These are phyloP conservation scores for Sisyra nigra DNA, from an alignment of 2,888 invertebrate genomes.

Conservation along the genomic window DNA sequence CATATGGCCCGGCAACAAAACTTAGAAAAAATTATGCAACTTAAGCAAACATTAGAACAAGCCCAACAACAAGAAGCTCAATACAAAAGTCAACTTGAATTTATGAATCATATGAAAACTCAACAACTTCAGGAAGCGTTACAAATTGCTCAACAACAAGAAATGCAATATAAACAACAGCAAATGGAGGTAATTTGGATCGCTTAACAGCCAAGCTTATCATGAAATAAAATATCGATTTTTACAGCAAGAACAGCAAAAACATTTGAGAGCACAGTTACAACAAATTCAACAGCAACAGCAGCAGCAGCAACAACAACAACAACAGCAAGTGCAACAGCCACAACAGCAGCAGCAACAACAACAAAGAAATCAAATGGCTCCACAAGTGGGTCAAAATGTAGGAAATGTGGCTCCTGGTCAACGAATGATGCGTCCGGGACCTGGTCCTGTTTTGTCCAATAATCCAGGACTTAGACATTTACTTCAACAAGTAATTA, in stretches of 20 bases:
- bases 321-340: slow-evolving; percentile 28
- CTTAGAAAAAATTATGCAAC: slow-evolving; percentile 56
- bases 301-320: slow-evolving; percentile 27
- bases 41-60: slow-evolving; percentile 63
- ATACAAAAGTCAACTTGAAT: slow-evolving; percentile 61
- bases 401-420: slow-evolving; percentile 14
- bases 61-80: slow-evolving; percentile 66
- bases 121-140: slow-evolving; percentile 44
- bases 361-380: slow-evolving; percentile 21
- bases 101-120: slow-evolving; percentile 43
- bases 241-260: slow-evolving; percentile 25
- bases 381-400: slow-evolving; percentile 15
- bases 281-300: slow-evolving; percentile 27
- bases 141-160: slow-evolving; percentile 63
- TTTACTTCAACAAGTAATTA: slow-evolving; percentile 55
- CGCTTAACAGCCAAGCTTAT: slow-evolving; percentile 50
- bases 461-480: slow-evolving; percentile 69
- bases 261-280: slow-evolving; percentile 29
- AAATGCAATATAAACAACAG: slow-evolving; percentile 59
- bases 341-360: slow-evolving; percentile 22
- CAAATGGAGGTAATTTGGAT: slow-evolving; percentile 49
- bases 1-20: slow-evolving; percentile 62
- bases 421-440: slow-evolving; percentile 58
- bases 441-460: slow-evolving; percentile 30
- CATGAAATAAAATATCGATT: slow-evolving; percentile 26